A percentile compares a stretch with the other conserved stretches of the same genome.
Evolutionary conservation across 2,888 invertebrate genomes (phyloP).

Genomic region (Pandemis cinnamomeana): DNA sequence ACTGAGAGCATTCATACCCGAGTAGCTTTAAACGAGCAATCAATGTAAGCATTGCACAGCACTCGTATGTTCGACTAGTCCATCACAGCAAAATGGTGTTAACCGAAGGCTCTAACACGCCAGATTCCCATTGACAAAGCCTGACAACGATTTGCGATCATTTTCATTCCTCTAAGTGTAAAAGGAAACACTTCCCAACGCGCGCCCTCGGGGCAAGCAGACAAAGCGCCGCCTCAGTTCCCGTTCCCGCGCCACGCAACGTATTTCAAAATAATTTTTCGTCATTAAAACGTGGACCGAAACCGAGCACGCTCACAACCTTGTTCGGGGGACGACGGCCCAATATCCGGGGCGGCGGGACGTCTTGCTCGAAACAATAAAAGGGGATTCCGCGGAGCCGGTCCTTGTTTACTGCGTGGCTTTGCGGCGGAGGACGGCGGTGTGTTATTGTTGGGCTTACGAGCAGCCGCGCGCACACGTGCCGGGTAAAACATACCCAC

Average conservation of each 20-base stretch:
- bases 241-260: background rate
- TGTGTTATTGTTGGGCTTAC: constrained; percentile 24
- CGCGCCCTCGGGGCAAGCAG: background rate
- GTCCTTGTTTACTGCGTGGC: constrained; percentile 29
- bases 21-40: no score
- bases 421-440: constrained; percentile 20
- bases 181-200: constrained; percentile 1
- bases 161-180: background rate
- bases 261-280: background rate
- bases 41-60: no score
- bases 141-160: background rate
- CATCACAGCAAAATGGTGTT: no score
- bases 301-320: constrained; percentile 13
- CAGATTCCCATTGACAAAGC: background rate
- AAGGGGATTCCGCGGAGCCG: constrained; percentile 32
- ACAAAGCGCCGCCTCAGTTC: constrained; percentile 5
- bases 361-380: constrained; percentile 34
- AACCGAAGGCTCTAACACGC: background rate
- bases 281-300: constrained; percentile 18
- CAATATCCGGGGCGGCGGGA: constrained; percentile 21
- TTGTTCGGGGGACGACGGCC: constrained; percentile 19
- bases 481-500: background rate
- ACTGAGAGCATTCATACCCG: no score
- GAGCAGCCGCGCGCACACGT: constrained; percentile 10
- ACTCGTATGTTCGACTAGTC: no score